Evolutionary conservation across 2,888 invertebrate genomes (phyloP).

Genomic region (Limnephilus marmoratus): DNA sequence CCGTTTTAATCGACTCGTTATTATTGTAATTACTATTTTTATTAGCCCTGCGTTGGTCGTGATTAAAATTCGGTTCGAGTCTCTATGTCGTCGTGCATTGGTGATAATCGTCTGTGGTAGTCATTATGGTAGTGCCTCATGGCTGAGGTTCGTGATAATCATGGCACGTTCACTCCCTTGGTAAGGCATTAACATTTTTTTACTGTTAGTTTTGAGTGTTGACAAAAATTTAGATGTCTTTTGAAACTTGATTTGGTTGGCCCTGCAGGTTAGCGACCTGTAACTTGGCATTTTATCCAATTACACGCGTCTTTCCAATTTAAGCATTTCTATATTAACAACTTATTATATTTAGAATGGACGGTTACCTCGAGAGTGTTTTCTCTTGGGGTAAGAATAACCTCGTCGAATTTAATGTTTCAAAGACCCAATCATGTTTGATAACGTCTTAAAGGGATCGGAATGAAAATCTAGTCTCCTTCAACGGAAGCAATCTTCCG

Average conservation of each 20-base stretch:
- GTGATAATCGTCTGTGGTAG: neutral
- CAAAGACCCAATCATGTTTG: no score
- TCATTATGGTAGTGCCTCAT: no score
- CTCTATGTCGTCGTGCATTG: neutral
- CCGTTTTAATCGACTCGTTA: neutral
- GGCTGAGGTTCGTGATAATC: neutral
- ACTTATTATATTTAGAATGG: no score
- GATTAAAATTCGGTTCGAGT: neutral
- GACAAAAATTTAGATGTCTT: neutral
- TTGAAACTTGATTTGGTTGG: neutral
- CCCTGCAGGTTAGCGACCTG: neutral
- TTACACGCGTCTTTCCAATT: neutral
- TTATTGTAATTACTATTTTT: neutral
- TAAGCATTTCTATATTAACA: neutral
- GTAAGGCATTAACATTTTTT: neutral
- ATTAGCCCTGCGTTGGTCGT: neutral
- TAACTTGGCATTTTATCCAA: neutral
- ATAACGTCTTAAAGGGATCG: no score
- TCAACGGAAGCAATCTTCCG: no score
- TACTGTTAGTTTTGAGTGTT: neutral
- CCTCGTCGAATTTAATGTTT: no score
- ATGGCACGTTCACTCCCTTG: neutral
- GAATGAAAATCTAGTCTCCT: no score
- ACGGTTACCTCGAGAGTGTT: no score
- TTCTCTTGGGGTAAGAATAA: no score